These are phyloP conservation scores for Campopleginae sp. DNA, from an alignment of 2,888 invertebrate species.

Conservation along the genomic window DNA sequence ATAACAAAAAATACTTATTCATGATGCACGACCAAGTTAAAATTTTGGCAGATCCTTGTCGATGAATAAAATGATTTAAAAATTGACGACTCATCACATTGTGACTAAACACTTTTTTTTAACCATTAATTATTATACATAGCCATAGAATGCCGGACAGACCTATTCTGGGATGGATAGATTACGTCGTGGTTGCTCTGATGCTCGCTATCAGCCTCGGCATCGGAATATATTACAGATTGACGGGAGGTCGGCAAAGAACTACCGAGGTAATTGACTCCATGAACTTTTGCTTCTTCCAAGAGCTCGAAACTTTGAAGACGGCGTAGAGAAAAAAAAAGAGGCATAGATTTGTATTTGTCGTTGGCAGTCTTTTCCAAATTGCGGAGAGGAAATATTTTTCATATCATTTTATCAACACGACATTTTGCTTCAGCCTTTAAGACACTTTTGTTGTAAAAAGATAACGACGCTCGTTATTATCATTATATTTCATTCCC, in stretches of 20 bases:
- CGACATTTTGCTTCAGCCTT: background rate
- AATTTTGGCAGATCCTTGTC: no score
- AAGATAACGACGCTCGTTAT: conserved; percentile 15
- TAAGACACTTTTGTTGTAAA: background rate
- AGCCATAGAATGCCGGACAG: conserved; percentile 59
- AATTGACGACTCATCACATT: no score
- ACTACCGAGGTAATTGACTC: conserved; percentile 88
- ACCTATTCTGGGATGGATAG: conserved; percentile 87
- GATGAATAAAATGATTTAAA: no score
- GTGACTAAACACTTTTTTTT: background rate
- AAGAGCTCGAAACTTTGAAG: background rate
- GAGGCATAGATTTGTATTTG: background rate
- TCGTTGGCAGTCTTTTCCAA: background rate
- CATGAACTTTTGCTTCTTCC: conserved; percentile 19
- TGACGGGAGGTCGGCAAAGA: conserved; percentile 93
- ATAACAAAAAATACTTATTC: background rate
- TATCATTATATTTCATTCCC: no score
- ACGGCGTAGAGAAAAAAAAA: background rate
- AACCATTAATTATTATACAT: background rate
- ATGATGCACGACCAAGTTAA: no score
- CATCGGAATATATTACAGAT: conserved; percentile 94
- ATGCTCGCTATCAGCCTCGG: conserved; percentile 90
- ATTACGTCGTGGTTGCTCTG: conserved; percentile 90
- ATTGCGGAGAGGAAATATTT: conserved; percentile 1
- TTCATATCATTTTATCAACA: background rate